Evolutionary conservation across 2,797 vertebrate genomes (phyloP).

Genomic region (Pachyuromys duprasi): DNA sequence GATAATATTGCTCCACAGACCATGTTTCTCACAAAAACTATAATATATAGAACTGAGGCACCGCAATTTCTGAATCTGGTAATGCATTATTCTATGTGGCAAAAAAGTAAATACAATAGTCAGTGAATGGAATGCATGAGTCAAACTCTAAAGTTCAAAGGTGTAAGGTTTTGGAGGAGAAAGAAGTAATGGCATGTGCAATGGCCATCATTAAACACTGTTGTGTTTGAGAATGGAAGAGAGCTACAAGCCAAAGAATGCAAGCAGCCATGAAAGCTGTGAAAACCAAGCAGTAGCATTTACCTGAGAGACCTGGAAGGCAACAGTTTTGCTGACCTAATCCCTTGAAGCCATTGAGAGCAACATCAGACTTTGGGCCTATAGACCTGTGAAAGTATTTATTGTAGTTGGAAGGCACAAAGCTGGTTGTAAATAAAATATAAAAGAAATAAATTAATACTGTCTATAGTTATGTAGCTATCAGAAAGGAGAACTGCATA

Average conservation of each 20-base stretch:
- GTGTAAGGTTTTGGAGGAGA: not conserved
- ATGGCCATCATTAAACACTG: not conserved
- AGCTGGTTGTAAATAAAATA: not conserved
- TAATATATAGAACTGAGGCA: not conserved
- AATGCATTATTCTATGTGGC: not conserved
- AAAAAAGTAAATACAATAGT: not conserved
- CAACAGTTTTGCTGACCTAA: not conserved
- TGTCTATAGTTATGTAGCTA: not conserved
- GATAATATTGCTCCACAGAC: too few species aligned
- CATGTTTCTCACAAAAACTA: not conserved
- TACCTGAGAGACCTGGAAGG: not conserved
- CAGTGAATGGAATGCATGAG: too few species aligned
- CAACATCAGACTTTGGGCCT: not conserved
- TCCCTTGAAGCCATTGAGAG: not conserved
- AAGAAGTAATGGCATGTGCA: not conserved
- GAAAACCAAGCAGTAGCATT: not conserved
- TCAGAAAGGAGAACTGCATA: not conserved
- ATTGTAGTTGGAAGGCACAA: not conserved
- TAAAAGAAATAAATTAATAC: not conserved
- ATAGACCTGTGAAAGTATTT: not conserved
- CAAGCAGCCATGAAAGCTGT: not conserved
- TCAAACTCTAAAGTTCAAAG: not conserved
- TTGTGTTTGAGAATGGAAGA: not conserved
- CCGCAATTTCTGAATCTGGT: not conserved
- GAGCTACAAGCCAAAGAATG: not conserved